phyloP scores from a whole-genome alignment of 1,140 invertebrate species.

The Aphis craccivora region DNA sequence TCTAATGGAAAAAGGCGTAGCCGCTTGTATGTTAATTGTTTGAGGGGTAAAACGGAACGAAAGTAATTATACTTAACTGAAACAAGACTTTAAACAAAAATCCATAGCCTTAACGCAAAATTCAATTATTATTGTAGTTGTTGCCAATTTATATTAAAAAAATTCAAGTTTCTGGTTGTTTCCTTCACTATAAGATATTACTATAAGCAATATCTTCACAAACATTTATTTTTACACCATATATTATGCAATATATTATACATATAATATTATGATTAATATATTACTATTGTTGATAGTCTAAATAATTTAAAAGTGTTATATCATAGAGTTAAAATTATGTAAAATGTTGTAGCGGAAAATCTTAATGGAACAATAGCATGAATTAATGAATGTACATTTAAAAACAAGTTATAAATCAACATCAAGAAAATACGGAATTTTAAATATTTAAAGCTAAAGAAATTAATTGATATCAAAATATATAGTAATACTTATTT shows the following conservation, averaged over 20 bases:
- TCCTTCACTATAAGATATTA: not conserved
- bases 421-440: not conserved
- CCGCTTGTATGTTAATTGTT: constrained; percentile 43
- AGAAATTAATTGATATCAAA: not conserved
- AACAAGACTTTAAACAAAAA: constrained; percentile 52
- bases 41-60: constrained; percentile 13
- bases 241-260: not conserved
- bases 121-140: not conserved
- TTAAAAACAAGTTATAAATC: not conserved
- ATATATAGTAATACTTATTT: not conserved
- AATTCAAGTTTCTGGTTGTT: not conserved
- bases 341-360: not conserved
- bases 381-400: not conserved
- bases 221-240: not conserved
- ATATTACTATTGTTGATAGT: not conserved
- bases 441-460: not conserved
- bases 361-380: not conserved
- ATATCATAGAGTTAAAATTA: not conserved
- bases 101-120: not conserved
- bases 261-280: not conserved
- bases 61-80: constrained; percentile 43
- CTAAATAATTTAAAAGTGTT: not conserved
- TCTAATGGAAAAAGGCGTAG: constrained; percentile 38
- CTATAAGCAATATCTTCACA: not conserved
- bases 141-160: not conserved